A percentile compares a stretch with the other conserved stretches of the same genome.
phyloP scores from a whole-genome alignment of 2,888 invertebrate genomes.

The Alsophila aescularia region DNA sequence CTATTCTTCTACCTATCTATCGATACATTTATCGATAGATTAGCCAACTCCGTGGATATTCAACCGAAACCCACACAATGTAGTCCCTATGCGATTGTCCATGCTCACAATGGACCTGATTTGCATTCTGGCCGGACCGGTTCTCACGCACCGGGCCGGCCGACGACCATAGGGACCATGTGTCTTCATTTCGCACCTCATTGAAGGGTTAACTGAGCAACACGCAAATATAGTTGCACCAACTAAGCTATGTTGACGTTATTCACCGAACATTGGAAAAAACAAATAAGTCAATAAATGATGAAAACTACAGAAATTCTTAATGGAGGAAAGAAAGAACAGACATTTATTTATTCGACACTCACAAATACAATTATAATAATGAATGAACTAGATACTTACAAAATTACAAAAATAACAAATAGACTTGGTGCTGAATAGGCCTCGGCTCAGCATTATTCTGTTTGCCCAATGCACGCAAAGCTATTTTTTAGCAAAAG shows the following conservation, averaged over 20 bases:
- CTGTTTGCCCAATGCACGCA: no score
- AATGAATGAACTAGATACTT: no score
- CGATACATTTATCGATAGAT: not conserved
- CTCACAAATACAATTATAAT: no score
- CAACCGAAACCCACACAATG: conserved; percentile 46
- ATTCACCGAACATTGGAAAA: no score
- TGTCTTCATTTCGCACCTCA: conserved; percentile 40
- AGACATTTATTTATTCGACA: no score
- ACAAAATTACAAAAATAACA: no score
- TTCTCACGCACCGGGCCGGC: conserved; percentile 60
- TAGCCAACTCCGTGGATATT: conserved; percentile 14
- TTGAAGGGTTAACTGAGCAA: conserved; percentile 10
- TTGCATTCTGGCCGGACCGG: conserved; percentile 77
- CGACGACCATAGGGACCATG: conserved; percentile 42
- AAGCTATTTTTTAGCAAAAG: no score
- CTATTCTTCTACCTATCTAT: conserved; percentile 3
- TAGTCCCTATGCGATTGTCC: conserved; percentile 71
- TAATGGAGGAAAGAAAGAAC: no score
- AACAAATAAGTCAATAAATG: no score
- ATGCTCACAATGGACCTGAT: conserved; percentile 68
- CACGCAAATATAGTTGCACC: not conserved
- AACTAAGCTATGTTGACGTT: not conserved
- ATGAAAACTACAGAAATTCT: no score
- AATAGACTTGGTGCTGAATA: no score
- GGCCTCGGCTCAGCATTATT: no score